These are phyloP conservation scores for Eufriesea mexicana DNA, from an alignment of 1,140 invertebrate genomes.

Conservation along the genomic window DNA sequence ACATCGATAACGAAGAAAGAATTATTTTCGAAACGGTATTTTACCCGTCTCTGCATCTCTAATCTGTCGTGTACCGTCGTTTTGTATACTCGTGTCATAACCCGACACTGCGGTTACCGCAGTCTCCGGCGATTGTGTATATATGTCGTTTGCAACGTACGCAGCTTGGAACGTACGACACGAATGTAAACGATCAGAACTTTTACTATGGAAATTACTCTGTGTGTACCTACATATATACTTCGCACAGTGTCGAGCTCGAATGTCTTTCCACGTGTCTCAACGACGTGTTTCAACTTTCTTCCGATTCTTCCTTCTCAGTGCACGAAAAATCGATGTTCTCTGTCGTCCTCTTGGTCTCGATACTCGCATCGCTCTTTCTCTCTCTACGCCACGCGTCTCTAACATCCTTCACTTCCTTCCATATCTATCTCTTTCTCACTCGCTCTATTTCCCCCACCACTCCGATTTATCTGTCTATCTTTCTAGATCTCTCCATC, in stretches of 20 bases:
- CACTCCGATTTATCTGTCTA: neutral
- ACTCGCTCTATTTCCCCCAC: conserved; percentile 9
- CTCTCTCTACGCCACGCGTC: conserved; percentile 28
- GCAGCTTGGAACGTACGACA: conserved; percentile 28
- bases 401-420: conserved; percentile 26
- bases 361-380: conserved; percentile 16
- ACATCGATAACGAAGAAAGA: neutral
- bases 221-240: neutral
- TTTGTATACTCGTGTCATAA: conserved; percentile 31
- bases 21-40: conserved; percentile 44
- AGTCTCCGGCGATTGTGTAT: neutral
- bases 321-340: conserved; percentile 75
- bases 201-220: conserved; percentile 17
- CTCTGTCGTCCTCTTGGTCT: conserved; percentile 32
- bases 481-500: neutral
- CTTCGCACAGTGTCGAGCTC: conserved; percentile 35
- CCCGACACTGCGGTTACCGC: conserved; percentile 30
- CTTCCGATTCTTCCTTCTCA: conserved; percentile 42
- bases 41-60: conserved; percentile 38
- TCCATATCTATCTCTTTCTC: conserved; percentile 19
- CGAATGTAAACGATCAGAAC: conserved; percentile 34
- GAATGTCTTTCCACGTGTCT: conserved; percentile 9
- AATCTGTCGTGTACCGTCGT: conserved; percentile 32
- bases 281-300: conserved; percentile 36
- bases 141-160: conserved; percentile 28